A percentile compares a stretch with the other conserved stretches of the same genome.
Conservation (phyloP, 2,888 invertebrate species). For the Podotricha telesiphe region DNA sequence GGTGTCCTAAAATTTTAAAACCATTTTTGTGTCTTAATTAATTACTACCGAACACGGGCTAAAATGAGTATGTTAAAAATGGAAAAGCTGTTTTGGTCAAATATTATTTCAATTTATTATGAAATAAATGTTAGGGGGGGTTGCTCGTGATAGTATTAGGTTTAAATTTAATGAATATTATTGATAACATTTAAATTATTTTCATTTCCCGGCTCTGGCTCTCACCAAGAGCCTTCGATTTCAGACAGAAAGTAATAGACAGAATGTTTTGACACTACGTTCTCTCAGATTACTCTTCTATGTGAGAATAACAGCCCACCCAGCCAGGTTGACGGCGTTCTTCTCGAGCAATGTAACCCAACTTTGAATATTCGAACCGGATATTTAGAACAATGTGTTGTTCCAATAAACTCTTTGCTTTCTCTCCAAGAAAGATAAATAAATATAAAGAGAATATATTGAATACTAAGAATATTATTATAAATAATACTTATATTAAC, state of each 20-base stretch:
- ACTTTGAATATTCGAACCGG: background rate
- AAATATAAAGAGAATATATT: background rate
- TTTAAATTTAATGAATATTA: too few relatives aligned
- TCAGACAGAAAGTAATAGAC: too few relatives aligned
- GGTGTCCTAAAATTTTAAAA: constrained; percentile 43
- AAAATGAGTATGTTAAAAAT: background rate
- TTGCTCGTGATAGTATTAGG: too few relatives aligned
- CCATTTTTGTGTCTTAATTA: constrained; percentile 39
- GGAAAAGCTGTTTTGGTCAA: background rate
- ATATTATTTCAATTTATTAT: background rate
- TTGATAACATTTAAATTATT: too few relatives aligned
- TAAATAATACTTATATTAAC: background rate
- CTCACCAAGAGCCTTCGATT: too few relatives aligned
- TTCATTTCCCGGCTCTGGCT: too few relatives aligned
- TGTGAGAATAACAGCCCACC: too few relatives aligned
- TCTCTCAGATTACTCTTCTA: too few relatives aligned
- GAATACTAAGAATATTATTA: background rate
- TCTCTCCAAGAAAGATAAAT: background rate
- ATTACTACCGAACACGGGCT: constrained; percentile 30
- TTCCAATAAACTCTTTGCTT: background rate
- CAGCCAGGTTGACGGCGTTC: too few relatives aligned
- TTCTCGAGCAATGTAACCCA: too few relatives aligned
- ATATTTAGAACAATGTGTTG: background rate
- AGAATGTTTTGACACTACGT: too few relatives aligned
- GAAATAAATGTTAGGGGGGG: too few relatives aligned